Percentiles rank a stretch among this genome's conserved stretches.
phyloP scores from a whole-genome alignment of 2,113 vertebrate genomes.

The Garra rufa region DNA sequence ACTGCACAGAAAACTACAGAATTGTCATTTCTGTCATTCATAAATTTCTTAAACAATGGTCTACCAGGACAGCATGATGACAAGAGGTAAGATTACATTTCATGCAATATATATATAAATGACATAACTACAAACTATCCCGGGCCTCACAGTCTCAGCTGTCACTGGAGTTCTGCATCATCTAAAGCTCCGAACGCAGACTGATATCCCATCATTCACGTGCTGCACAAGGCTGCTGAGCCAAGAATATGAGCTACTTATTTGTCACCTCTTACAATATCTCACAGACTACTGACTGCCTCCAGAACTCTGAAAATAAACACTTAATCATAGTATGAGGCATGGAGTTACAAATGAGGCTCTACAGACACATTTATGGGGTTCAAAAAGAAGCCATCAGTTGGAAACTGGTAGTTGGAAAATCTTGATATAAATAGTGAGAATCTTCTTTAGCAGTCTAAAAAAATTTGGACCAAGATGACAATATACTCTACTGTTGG shows the following conservation, averaged over 20 bases:
- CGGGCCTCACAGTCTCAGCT: neutral
- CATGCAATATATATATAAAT: neutral
- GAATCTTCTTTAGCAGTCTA: neutral
- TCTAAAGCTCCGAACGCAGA: neutral
- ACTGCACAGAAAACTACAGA: neutral
- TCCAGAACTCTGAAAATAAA: neutral
- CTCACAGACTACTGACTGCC: neutral
- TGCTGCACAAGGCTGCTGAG: neutral
- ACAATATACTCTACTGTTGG: too few relatives aligned
- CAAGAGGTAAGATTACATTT: neutral
- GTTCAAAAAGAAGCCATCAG: neutral
- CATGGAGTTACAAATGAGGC: neutral
- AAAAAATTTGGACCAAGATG: neutral
- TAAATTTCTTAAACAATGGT: neutral
- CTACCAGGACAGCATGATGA: neutral
- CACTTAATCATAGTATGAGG: neutral
- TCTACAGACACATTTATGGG: neutral
- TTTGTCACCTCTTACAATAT: conserved; percentile 19
- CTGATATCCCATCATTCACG: neutral
- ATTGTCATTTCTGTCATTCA: neutral
- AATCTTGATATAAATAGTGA: neutral
- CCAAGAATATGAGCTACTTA: neutral
- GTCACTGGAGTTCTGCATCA: neutral
- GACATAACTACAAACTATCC: neutral
- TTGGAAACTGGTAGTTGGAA: neutral